Evolutionary conservation across 2,113 vertebrate genomes (phyloP), one percentile per base, ranked within the genome.

Genomic region (Echinops telfairi): DNA sequence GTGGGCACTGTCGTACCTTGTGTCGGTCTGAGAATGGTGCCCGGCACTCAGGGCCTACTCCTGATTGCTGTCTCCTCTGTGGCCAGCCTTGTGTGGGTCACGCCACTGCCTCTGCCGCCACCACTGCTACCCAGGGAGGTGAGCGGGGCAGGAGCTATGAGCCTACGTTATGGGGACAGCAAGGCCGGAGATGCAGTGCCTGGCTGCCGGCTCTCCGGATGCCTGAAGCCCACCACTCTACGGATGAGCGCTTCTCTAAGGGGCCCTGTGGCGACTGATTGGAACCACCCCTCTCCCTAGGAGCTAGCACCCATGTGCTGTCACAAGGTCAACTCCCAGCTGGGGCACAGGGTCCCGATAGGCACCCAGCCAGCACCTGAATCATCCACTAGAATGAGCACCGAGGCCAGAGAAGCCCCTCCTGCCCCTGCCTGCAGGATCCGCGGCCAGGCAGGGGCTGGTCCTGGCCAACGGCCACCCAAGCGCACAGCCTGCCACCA

Each of bases 161-260:
- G 40, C 40, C 40, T 40, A 29, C 8, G 75, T 77, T 6, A 47
- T 22, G 7, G 4, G 68, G 43, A 57, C 36, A 71, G 31, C 33
- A n/a, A 71, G 70, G 33, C 77, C 27, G 19, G 36, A 0, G 1
- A 38, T 15, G 2, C n/a, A 29, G 70, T 12, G 25, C 29, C 0
- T 1, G 16, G 47, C 86, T 36, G 29, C 15, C 73, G 29, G 29
- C 17, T n/a, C 36, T 71, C 66, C 38, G 12, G 12, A 3, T 1
- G 57, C 76, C 57, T 43, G 40, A 3, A n/a, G n/a, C 25, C 2
- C 11, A n/a, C 75, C 3, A 4, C 57, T 40, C 53, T 75, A 40
- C 47, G 25, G 77, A 6, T 29, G 12, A 66, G 20, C 7, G 22
- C 15, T 78, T 62, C 43, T 92, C 62, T 60, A 86, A 89, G 82